Conservation (phyloP, 2,797 vertebrate species). For the Poeciliopsis turneri region DNA sequence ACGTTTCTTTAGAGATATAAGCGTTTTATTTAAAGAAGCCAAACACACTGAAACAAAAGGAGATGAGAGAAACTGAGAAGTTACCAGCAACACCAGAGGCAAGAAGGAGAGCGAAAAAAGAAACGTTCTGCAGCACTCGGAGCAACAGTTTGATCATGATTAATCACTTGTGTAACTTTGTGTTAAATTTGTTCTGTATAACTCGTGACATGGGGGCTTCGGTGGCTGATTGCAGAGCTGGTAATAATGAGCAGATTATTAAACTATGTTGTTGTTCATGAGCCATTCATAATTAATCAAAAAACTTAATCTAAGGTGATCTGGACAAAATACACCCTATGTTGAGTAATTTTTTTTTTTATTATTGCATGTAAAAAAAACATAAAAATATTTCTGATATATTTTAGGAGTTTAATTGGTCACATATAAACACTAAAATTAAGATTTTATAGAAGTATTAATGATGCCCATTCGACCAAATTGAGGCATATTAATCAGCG, state of each 20-base stretch:
- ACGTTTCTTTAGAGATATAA: constrained; percentile 51
- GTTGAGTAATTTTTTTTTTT: not conserved
- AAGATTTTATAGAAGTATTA: not conserved
- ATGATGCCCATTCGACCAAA: not conserved
- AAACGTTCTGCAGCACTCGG: not conserved
- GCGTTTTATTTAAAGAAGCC: constrained; percentile 34
- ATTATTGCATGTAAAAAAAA: not conserved
- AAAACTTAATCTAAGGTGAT: not conserved
- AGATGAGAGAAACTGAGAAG: constrained; percentile 16
- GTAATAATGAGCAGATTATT: not conserved
- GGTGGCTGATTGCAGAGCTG: not conserved
- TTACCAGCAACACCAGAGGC: not conserved
- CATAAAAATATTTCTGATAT: not conserved
- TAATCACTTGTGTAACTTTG: not conserved
- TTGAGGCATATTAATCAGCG: not conserved
- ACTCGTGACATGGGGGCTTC: not conserved
- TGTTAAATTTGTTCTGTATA: not conserved
- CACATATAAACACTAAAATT: not conserved
- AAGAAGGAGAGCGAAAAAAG: not conserved
- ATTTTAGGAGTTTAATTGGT: not conserved
- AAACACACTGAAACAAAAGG: constrained; percentile 29
- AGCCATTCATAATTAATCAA: not conserved
- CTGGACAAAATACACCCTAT: not conserved
- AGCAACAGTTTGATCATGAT: constrained; percentile 1
- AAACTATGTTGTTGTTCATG: not conserved